Evolutionary conservation across 92 coral and sea anemone genomes (phyloP), one percentile per base, ranked within the genome.

Genomic region (Porites rus): DNA sequence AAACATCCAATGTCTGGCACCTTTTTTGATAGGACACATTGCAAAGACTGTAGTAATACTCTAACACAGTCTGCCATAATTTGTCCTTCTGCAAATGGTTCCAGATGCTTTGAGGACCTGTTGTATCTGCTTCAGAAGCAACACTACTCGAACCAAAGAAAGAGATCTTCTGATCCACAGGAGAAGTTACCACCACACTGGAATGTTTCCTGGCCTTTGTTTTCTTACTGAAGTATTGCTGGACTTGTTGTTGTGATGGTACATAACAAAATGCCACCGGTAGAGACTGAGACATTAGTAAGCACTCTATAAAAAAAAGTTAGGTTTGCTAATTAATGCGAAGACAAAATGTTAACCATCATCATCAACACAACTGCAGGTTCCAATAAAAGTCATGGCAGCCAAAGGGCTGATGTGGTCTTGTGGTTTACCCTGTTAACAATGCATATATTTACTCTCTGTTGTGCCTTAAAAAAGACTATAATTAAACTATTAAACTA

Each of bases 261-360:
- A 97, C 96, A 74, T 97, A 97, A 75, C 97, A 92, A 70, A 97
- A 97, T 31, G 99, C 93, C 51, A 82, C 75, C 10, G 99, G 99
- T 5, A 97, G 80, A 70, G 92, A 83, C n/a, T 81, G 82, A 25
- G 90, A 86, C 61, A 71, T 64, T 18, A 60, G 74, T 31, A 95
- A 76, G 69, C 94, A 87, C 52, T 83, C 79, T 83, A 73, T 21
- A 21, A 63, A 53, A 67, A 4, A 79, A 65, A 38, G 46, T 38
- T 38, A 38, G 46, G 6, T 6, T 38, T 38, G 46, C 46, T 38
- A 38, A 38, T 38, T 38, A 38, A 38, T 4, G 6, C 4, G 46
- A 38, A 38, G 46, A 38, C 46, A 38, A 38, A 28, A 38, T 38
- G 46, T 38, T 38, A 38, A 38, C 46, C 46, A 38, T 4, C 46